Conservation (phyloP, 2,113 vertebrate genomes). For the Panthera tigris region DNA sequence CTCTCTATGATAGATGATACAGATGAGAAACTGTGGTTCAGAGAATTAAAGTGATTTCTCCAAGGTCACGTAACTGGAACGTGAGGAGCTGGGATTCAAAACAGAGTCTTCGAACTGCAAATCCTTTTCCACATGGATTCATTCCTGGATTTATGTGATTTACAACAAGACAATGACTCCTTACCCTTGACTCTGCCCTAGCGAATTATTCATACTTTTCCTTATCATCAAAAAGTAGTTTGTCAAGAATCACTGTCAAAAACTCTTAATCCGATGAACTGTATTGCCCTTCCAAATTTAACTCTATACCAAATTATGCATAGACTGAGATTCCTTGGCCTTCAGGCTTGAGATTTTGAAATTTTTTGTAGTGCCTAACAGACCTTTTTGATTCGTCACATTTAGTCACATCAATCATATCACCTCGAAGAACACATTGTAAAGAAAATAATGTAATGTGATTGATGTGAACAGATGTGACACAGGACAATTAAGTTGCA, state of each 20-base stretch:
- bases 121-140: constrained; percentile 53
- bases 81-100: constrained; percentile 11
- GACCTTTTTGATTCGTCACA: constrained; percentile 27
- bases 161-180: constrained; percentile 28
- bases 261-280: constrained; percentile 57
- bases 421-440: constrained; percentile 21
- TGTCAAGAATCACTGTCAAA: constrained; percentile 67
- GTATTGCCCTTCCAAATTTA: constrained; percentile 50
- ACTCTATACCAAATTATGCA: constrained; percentile 25
- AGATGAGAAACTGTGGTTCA: constrained; percentile 10
- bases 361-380: background rate
- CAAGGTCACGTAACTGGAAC: background rate
- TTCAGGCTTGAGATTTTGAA: background rate
- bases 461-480: constrained; percentile 58
- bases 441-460: constrained; percentile 40
- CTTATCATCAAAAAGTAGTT: constrained; percentile 41
- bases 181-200: constrained; percentile 32
- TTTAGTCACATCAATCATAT: constrained; percentile 41
- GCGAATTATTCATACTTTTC: constrained; percentile 39
- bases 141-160: constrained; percentile 41
- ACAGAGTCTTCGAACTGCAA: background rate
- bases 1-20: background rate
- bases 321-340: background rate
- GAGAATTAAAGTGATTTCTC: constrained; percentile 42
- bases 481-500: constrained; percentile 52